phyloP scores from a whole-genome alignment of 1,140 invertebrate species.

The Cydia splendana region DNA sequence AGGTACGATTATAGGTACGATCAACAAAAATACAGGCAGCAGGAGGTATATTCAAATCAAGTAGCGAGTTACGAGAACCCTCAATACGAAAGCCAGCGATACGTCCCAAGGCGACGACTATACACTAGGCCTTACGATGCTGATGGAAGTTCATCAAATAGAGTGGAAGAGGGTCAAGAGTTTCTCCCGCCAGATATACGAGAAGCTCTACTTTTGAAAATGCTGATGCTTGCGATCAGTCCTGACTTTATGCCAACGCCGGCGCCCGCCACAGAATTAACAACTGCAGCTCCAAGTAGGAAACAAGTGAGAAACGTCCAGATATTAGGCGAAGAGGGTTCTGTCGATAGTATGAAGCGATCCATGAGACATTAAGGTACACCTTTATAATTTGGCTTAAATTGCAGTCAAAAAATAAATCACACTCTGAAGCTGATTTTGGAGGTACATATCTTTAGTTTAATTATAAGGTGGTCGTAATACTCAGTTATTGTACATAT shows the following conservation, averaged over 20 bases:
- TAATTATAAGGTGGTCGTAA: conserved; percentile 25
- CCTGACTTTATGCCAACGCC: conserved; percentile 79
- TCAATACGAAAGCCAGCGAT: conserved; percentile 76
- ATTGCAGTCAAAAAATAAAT: neutral
- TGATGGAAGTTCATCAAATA: conserved; percentile 71
- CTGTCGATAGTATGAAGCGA: conserved; percentile 48
- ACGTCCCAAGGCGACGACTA: conserved; percentile 63
- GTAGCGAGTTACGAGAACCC: conserved; percentile 60
- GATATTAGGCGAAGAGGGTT: conserved; percentile 81
- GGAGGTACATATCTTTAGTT: neutral
- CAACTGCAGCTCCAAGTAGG: conserved; percentile 68
- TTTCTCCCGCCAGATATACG: conserved; percentile 84
- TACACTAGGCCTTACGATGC: conserved; percentile 74
- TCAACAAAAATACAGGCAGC: conserved; percentile 58
- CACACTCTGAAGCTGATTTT: neutral
- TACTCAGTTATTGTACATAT: conserved; percentile 55
- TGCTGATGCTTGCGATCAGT: conserved; percentile 85
- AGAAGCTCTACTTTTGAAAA: conserved; percentile 84
- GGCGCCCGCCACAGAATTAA: conserved; percentile 62
- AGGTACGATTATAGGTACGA: conserved; percentile 69
- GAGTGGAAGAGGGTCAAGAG: conserved; percentile 81
- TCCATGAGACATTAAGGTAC: conserved; percentile 50
- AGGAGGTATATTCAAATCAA: conserved; percentile 69
- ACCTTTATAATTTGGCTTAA: neutral
- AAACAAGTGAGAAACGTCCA: conserved; percentile 82